phyloP scores from a whole-genome alignment of 2,888 invertebrate species.

The Holacanthella duospinosa region DNA sequence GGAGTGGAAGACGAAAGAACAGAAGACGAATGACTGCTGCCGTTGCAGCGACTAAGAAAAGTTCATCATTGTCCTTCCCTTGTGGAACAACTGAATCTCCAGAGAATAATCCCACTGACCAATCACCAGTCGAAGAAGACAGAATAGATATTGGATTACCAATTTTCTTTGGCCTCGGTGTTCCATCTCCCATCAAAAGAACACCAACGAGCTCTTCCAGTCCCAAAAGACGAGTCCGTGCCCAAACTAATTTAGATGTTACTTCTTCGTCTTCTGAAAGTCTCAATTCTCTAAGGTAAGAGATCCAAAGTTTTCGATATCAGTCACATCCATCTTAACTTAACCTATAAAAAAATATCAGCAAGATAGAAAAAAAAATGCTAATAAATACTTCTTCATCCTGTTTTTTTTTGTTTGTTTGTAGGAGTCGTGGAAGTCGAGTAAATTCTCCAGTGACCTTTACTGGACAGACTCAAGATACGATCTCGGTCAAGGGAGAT shows the following conservation, averaged over 20 bases:
- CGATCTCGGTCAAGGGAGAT: too few relatives aligned
- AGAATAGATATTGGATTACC: slow-evolving; percentile 40
- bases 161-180: not conserved
- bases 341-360: not conserved
- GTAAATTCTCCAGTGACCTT: not conserved
- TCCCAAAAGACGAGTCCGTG: slow-evolving; percentile 50
- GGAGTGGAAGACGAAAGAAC: slow-evolving; percentile 51
- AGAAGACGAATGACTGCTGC: slow-evolving; percentile 13
- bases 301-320: not conserved
- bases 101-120: too few relatives aligned
- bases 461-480: not conserved
- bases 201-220: slow-evolving; percentile 40
- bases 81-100: not conserved
- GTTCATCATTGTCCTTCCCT: not conserved
- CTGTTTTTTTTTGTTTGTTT: not conserved
- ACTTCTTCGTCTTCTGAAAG: slow-evolving; percentile 55
- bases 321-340: not conserved
- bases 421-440: not conserved
- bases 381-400: not conserved
- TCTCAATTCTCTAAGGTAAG: slow-evolving; percentile 45
- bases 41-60: too few relatives aligned
- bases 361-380: not conserved
- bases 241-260: slow-evolving; percentile 46
- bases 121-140: slow-evolving; percentile 39
- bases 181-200: slow-evolving; percentile 41